A percentile compares a stretch with the other conserved stretches of the same genome.
These are phyloP conservation scores for Xiphophorus couchianus DNA, from an alignment of 2,113 vertebrate species.

Conservation along the genomic window DNA sequence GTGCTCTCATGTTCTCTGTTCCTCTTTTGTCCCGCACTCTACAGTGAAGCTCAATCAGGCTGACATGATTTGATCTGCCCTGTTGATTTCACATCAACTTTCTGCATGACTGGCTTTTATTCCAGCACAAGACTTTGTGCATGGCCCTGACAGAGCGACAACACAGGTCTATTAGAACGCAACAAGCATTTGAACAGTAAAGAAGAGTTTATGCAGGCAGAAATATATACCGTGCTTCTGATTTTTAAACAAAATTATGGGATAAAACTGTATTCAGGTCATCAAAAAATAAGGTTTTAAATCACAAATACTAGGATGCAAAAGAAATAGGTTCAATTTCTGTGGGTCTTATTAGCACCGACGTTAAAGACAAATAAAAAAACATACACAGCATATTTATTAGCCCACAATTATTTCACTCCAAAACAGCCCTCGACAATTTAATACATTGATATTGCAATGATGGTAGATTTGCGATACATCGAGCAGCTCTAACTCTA, in stretches of 20 bases:
- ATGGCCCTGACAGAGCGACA: slow-evolving; percentile 13
- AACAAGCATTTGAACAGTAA: slow-evolving; percentile 6
- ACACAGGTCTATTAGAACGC: slow-evolving; percentile 3
- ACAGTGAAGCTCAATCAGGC: slow-evolving; percentile 19
- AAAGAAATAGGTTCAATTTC: too few species aligned
- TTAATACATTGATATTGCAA: too few species aligned
- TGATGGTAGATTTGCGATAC: too few species aligned
- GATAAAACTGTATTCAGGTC: not conserved
- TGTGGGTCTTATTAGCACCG: not conserved
- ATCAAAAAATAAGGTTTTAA: not conserved
- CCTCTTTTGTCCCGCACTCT: slow-evolving; percentile 34
- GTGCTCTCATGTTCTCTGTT: slow-evolving; percentile 1
- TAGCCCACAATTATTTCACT: too few species aligned
- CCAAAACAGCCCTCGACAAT: too few species aligned
- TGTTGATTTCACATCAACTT: slow-evolving; percentile 53
- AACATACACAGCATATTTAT: too few species aligned
- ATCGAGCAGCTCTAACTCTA: too few species aligned
- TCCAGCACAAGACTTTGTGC: not conserved
- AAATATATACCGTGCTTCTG: not conserved
- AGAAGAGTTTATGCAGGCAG: not conserved
- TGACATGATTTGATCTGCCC: slow-evolving; percentile 38
- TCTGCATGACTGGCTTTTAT: slow-evolving; percentile 52
- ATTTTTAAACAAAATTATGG: not conserved
- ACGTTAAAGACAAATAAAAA: not conserved
- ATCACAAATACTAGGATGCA: not conserved